Evolutionary conservation across 2,888 invertebrate genomes (phyloP).

Genomic region (Epirrhoe alternata): DNA sequence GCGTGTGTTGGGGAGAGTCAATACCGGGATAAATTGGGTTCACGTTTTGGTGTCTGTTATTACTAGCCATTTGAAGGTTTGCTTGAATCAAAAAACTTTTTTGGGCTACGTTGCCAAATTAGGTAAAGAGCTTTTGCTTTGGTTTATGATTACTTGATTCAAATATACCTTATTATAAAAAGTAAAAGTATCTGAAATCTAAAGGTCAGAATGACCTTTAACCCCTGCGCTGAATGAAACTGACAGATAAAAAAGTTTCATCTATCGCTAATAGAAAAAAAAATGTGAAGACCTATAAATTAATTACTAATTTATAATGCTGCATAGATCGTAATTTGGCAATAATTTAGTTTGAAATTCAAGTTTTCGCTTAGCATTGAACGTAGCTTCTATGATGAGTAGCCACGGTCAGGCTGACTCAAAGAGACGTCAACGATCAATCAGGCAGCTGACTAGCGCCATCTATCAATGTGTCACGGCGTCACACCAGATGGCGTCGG

Average conservation of each 20-base stretch:
- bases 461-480: constrained; percentile 80
- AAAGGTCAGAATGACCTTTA: no score
- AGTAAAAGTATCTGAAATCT: no score
- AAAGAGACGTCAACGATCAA: constrained; percentile 77
- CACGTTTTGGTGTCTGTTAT: constrained; percentile 28
- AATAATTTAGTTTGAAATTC: background rate
- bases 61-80: constrained; percentile 21
- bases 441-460: constrained; percentile 75
- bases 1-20: constrained; percentile 44
- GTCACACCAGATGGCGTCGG: constrained; percentile 80
- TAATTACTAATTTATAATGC: no score
- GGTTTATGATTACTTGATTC: no score
- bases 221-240: no score
- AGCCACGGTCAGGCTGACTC: constrained; percentile 53
- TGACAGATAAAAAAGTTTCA: no score
- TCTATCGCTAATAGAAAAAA: no score
- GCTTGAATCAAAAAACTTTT: background rate
- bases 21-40: constrained; percentile 36
- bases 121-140: no score
- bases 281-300: no score
- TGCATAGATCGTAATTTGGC: no score
- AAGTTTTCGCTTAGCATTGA: constrained; percentile 48
- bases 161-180: no score
- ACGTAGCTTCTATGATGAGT: constrained; percentile 36
- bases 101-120: background rate